Base-by-base conservation (phyloP, 2,797 vertebrate genomes). In the Sciurus carolinensis region DNA sequence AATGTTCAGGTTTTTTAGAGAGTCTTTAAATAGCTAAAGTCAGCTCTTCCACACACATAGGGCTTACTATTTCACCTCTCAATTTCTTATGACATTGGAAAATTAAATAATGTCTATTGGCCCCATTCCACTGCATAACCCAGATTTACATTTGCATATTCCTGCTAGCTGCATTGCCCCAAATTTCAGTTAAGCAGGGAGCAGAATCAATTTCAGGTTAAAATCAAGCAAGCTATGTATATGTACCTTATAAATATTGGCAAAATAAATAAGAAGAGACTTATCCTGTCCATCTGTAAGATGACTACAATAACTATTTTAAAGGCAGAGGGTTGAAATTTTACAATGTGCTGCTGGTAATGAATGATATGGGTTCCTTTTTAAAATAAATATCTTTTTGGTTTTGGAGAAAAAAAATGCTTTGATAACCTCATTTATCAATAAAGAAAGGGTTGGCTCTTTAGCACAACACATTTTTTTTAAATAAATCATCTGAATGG, bases 171-270 rank as follows among this genome's bases (percentile, higher is more conserved):
- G n/a, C 62, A 83, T 64, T 20, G 9, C 2, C 39, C 50, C 30
- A 59, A 52, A 67, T 79, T 87, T 28, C 42, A 73, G 22, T 33
- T 20, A 39, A 47, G 7, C 11, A 47, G 36, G 22, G 76, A 85
- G 36, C 26, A 81, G 62, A 90, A 89, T 20, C 90, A 24, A 90
- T 50, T 83, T 89, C 76, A 75, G 14, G 36, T 64, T 52, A 89
- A 57, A 80, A 59, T 71, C 12, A 52, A 81, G 5, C 30, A n/a
- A 86, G 18, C 14, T 75, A 24, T 18, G 83, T 66, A 36, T 2
- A 47, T 67, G 77, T 72, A 54, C 28, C 24, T 67, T 64, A 66
- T 44, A 91, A 66, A 83, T 54, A 52, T 15, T 28, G 33, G 36
- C 76, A 94, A 87, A 84, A 75, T 72, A 79, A 91, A 30, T 33